Conservation (phyloP, 2,797 vertebrate species). For the Paratrypauchen microcephalus region DNA sequence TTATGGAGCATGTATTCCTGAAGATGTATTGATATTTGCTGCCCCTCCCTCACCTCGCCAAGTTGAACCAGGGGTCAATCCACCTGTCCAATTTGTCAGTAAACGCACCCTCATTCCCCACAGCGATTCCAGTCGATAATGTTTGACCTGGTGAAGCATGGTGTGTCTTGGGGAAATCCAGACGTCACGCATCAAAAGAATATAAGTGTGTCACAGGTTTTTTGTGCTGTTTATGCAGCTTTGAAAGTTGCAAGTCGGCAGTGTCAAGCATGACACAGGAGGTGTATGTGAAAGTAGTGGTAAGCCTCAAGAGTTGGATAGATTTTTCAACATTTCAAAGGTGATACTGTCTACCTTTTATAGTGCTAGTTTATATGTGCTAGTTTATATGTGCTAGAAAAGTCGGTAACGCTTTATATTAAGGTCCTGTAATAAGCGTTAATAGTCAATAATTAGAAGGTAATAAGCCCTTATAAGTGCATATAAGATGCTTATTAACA, state of each 20-base stretch:
- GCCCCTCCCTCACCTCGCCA: constrained; percentile 45
- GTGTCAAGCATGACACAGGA: constrained; percentile 65
- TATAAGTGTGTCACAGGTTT: constrained; percentile 62
- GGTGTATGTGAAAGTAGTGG: constrained; percentile 41
- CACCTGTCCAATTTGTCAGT: constrained; percentile 68
- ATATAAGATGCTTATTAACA: no score
- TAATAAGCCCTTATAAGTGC: no score
- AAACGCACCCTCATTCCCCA: constrained; percentile 66
- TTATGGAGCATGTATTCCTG: constrained; percentile 43
- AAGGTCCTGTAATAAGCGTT: no score
- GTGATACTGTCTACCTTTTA: constrained; percentile 42
- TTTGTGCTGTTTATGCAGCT: constrained; percentile 70
- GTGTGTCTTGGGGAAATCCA: constrained; percentile 48
- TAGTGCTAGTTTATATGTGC: neutral
- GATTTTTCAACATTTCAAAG: constrained; percentile 26
- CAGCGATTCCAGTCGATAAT: constrained; percentile 70
- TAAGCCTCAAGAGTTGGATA: constrained; percentile 58
- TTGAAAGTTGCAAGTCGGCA: constrained; percentile 68
- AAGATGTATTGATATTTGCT: constrained; percentile 65
- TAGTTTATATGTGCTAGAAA: neutral
- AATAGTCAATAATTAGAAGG: no score
- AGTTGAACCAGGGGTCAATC: constrained; percentile 67
- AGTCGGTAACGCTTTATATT: no score
- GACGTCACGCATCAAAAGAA: constrained; percentile 51
- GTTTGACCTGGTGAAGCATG: constrained; percentile 65